phyloP scores from a whole-genome alignment of 2,797 vertebrate species.

The Gymnothorax javanicus region DNA sequence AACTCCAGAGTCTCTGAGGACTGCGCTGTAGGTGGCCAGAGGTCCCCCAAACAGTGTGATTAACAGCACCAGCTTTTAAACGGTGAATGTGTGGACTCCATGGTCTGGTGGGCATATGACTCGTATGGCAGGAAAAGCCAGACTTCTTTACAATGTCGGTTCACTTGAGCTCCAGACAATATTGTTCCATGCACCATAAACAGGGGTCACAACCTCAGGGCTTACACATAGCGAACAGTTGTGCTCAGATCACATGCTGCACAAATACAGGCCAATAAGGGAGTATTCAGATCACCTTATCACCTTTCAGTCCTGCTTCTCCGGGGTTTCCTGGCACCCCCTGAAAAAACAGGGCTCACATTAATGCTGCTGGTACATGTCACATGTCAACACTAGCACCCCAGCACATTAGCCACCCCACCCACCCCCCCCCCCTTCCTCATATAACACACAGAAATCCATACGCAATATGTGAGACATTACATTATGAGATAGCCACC shows the following conservation, averaged over 20 bases:
- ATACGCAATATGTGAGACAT: neutral
- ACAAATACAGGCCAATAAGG: conserved; percentile 81
- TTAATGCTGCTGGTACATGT: neutral
- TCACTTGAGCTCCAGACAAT: conserved; percentile 27
- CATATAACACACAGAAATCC: neutral
- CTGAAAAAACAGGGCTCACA: conserved; percentile 70
- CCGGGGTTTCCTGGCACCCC: conserved; percentile 94
- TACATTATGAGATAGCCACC: too few species aligned
- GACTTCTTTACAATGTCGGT: conserved; percentile 15
- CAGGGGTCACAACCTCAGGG: conserved; percentile 20
- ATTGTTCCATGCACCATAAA: conserved; percentile 10
- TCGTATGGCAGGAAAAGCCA: neutral
- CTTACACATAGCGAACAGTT: neutral
- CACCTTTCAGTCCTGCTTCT: conserved; percentile 99
- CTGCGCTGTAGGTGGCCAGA: neutral
- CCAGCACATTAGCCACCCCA: neutral
- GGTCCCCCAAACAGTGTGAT: neutral
- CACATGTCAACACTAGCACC: neutral
- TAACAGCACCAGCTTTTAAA: neutral
- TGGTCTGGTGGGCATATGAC: neutral
- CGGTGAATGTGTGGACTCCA: neutral
- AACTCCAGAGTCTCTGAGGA: neutral
- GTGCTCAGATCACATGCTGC: conserved; percentile 63
- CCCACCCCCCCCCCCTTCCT: neutral
- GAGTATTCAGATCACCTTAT: conserved; percentile 93